Evolutionary conservation across 2,797 vertebrate species (phyloP).

Genomic region (Leptatherina wallacei): DNA sequence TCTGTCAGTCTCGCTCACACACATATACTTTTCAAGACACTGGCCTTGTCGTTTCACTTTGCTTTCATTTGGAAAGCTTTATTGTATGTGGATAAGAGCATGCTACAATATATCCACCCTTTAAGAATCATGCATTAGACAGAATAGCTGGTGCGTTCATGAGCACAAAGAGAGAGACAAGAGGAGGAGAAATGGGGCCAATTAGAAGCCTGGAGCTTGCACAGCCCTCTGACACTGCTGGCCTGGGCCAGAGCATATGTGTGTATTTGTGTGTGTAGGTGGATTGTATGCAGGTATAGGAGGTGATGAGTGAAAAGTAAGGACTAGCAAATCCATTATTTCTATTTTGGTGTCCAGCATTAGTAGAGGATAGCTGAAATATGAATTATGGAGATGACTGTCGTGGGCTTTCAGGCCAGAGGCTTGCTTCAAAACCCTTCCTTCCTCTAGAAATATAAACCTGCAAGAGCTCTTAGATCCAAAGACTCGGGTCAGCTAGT

Average conservation of each 20-base stretch:
- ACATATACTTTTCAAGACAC: slow-evolving; percentile 40
- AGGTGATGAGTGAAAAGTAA: slow-evolving; percentile 56
- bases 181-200: slow-evolving; percentile 74
- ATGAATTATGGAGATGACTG: slow-evolving; percentile 73
- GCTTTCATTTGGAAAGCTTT: slow-evolving; percentile 56
- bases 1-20: slow-evolving; percentile 62
- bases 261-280: slow-evolving; percentile 24
- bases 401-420: slow-evolving; percentile 50
- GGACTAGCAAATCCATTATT: slow-evolving; percentile 67
- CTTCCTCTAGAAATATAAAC: slow-evolving; percentile 16
- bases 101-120: slow-evolving; percentile 52
- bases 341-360: slow-evolving; percentile 70
- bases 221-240: slow-evolving; percentile 61
- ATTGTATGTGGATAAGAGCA: slow-evolving; percentile 64
- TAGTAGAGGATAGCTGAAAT: slow-evolving; percentile 61
- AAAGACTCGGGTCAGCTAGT: too few relatives aligned
- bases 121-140: slow-evolving; percentile 62
- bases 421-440: slow-evolving; percentile 39
- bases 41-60: slow-evolving; percentile 51
- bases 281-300: slow-evolving; percentile 53
- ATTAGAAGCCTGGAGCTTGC: slow-evolving; percentile 75
- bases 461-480: too few relatives aligned
- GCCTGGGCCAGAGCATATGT: slow-evolving; percentile 45
- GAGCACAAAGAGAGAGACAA: slow-evolving; percentile 67
- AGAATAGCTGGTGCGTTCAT: slow-evolving; percentile 61